A percentile compares a stretch with the other conserved stretches of the same genome.
Evolutionary conservation across 2,797 vertebrate species (phyloP).

Genomic region (Rhabdophis nuchalis): DNA sequence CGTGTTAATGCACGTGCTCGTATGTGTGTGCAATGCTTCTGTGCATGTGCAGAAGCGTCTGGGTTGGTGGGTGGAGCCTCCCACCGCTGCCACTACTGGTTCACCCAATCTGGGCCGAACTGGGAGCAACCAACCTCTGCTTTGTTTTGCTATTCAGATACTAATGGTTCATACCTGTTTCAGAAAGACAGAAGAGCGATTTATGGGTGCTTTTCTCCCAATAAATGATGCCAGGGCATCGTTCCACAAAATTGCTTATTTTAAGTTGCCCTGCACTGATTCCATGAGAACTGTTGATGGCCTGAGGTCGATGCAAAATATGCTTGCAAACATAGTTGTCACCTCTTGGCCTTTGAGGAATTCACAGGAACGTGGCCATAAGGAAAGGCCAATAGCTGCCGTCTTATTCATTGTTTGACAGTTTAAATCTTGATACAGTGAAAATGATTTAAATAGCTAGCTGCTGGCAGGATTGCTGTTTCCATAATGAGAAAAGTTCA

Average conservation of each 20-base stretch:
- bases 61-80: too few species aligned
- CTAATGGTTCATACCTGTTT: not conserved
- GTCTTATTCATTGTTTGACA: not conserved
- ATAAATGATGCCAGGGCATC: not conserved
- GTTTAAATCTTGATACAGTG: not conserved
- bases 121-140: too few species aligned
- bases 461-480: not conserved
- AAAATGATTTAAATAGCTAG: not conserved
- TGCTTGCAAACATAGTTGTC: not conserved
- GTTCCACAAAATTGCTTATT: not conserved
- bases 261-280: not conserved
- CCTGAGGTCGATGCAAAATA: not conserved
- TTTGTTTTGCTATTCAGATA: not conserved
- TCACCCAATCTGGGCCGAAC: too few species aligned
- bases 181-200: not conserved
- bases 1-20: too few species aligned
- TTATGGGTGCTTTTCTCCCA: not conserved
- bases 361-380: not conserved
- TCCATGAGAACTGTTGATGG: not conserved
- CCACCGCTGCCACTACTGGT: too few species aligned
- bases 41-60: too few species aligned
- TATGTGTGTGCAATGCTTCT: too few species aligned
- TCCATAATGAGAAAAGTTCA: not conserved
- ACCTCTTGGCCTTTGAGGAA: not conserved
- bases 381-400: not conserved